Base-by-base conservation (phyloP, 2,113 vertebrate species). In the Tympanuchus pallidicinctus region DNA sequence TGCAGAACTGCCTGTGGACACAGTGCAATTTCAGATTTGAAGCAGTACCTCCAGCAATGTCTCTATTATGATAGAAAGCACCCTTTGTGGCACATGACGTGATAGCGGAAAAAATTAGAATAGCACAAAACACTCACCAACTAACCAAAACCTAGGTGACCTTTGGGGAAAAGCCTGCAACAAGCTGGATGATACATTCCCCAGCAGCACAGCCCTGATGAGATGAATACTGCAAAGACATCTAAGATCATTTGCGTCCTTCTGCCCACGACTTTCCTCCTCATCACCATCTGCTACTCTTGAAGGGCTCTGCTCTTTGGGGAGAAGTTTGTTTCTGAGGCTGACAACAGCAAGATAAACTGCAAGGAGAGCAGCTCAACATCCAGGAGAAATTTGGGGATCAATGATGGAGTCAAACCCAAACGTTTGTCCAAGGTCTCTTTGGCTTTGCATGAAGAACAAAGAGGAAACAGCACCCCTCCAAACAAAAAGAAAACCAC, bases 261-360 rank as follows among this genome's bases (percentile, higher is more conserved):
- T 74, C 93, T 92, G 93, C 93, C 90, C 93, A 92, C 82, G 11
- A 87, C 82, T 91, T 93, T 91, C 82, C 70, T 96, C 77, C 83
- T 91, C 73, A 75, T 89, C 86, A 89, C 95, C 94, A 92, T 96
- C 94, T 95, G 94, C 88, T 92, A n/a, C 78, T 61, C 88, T 91
- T 90, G 73, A 90, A 84, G 54, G 77, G 70, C 61, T 96, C 36
- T 84, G 88, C 30, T 87, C 78, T 92, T 60, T 52, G 5, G 57
- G 90, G 92, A 94, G 61, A 77, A 69, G 66, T 75, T 93, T 92
- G 32, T 42, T 89, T 87, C 90, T 79, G 64, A 64, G 78, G 34
- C 8, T 87, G 85, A 82, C 80, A 91, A 57, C 8, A 56, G 38
- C 0, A 1, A 75, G 71, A 92, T 32, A 67, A 95, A 25, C 15